These are phyloP conservation scores for Agriotes lineatus DNA, from an alignment of 2,888 invertebrate species.

Conservation along the genomic window DNA sequence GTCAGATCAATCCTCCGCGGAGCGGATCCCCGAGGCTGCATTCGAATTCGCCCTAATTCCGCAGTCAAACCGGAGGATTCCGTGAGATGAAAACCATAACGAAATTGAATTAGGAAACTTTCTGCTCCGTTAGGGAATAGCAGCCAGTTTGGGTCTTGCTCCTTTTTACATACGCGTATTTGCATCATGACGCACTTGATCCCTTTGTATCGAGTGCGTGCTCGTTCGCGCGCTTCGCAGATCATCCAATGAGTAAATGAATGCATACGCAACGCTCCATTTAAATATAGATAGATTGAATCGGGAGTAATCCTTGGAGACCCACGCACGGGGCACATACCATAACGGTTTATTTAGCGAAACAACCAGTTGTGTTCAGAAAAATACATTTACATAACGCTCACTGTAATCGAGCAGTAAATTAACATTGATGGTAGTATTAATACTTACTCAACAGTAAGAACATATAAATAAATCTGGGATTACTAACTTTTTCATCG, in stretches of 20 bases:
- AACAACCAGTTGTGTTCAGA: neutral
- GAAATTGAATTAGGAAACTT: conserved; percentile 58
- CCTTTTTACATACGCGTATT: conserved; percentile 41
- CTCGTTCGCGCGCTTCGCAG: conserved; percentile 13
- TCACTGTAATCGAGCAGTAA: too few relatives aligned
- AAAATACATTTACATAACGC: neutral
- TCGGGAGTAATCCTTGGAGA: conserved; percentile 8
- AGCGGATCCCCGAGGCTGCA: conserved; percentile 46
- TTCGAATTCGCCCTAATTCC: conserved; percentile 52
- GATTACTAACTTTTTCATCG: too few relatives aligned
- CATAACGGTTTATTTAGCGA: neutral
- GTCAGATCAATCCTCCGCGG: conserved; percentile 51
- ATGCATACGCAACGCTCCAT: conserved; percentile 29
- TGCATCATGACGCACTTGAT: conserved; percentile 32
- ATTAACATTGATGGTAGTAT: neutral
- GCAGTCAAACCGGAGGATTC: conserved; percentile 53
- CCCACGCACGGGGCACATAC: neutral
- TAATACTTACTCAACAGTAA: neutral
- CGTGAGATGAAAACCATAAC: conserved; percentile 58
- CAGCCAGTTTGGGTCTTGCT: conserved; percentile 40
- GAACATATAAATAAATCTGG: too few relatives aligned
- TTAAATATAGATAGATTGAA: conserved; percentile 35
- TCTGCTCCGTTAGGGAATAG: conserved; percentile 53
- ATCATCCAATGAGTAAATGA: conserved; percentile 36
- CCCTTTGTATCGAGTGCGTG: conserved; percentile 34